These are phyloP conservation scores for Dysidea cf. avara DNA, from an alignment of 37 sponge, comb jelly and placozoan species.

Conservation along the genomic window DNA sequence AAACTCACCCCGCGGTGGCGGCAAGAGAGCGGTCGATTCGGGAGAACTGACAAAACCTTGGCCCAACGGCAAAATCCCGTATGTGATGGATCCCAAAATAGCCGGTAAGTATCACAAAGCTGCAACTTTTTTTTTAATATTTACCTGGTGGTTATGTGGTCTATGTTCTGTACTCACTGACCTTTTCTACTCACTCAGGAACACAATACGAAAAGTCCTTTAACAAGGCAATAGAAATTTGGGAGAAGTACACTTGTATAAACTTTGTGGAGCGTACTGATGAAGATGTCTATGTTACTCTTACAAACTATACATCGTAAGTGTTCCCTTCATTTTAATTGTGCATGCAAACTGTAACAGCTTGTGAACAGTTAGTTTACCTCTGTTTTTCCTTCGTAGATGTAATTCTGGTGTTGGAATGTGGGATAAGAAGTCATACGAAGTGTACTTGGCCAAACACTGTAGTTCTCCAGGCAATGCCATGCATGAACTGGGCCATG, in stretches of 20 bases:
- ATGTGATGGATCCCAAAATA: too few species aligned
- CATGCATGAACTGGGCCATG: slow-evolving; percentile 72
- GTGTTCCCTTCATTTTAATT: not conserved
- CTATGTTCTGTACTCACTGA: too few species aligned
- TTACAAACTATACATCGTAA: slow-evolving; percentile 22
- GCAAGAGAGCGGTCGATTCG: too few species aligned
- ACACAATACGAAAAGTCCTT: not conserved
- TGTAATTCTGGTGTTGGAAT: too few species aligned
- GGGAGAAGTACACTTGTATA: slow-evolving; percentile 32
- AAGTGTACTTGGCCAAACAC: not conserved
- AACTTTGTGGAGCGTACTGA: slow-evolving; percentile 14
- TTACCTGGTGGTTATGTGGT: too few species aligned
- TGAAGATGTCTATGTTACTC: not conserved
- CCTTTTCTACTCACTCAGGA: not conserved
- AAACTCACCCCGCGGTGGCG: too few species aligned
- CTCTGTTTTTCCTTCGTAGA: not conserved
- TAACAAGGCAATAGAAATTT: slow-evolving; percentile 16
- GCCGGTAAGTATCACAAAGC: too few species aligned
- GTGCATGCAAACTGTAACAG: not conserved
- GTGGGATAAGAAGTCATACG: not conserved
- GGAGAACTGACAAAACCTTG: too few species aligned
- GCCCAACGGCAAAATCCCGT: too few species aligned
- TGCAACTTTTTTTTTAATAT: too few species aligned
- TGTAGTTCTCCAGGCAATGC: slow-evolving; percentile 35
- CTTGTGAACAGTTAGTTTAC: not conserved